Evolutionary conservation across 2,113 vertebrate genomes (phyloP).

Genomic region (Puffinus mauretanicus): DNA sequence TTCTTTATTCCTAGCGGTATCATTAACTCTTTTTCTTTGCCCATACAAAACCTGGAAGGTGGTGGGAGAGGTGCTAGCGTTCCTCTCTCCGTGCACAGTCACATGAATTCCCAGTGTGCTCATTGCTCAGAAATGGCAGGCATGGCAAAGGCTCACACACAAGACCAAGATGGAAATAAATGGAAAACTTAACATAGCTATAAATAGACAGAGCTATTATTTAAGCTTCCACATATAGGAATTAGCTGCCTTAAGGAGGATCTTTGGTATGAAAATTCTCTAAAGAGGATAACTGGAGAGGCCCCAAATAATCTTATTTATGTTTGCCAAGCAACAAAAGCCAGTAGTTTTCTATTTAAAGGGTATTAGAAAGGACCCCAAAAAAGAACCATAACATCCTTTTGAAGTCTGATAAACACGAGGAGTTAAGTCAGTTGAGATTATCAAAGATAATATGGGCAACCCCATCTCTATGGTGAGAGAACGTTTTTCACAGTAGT

Average conservation of each 20-base stretch:
- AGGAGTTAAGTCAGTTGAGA: background rate
- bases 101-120: background rate
- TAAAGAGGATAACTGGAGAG: background rate
- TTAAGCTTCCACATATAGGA: background rate
- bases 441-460: background rate
- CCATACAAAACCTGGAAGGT: background rate
- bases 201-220: constrained; percentile 23
- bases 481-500: background rate
- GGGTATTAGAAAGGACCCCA: background rate
- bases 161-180: constrained; percentile 12
- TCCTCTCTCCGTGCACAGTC: background rate
- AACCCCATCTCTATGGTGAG: background rate
- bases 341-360: background rate
- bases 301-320: background rate
- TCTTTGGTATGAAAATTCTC: background rate
- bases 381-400: background rate
- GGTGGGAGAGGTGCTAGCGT: background rate
- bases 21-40: background rate
- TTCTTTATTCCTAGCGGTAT: background rate
- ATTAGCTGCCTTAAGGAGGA: background rate
- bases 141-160: background rate
- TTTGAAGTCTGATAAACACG: background rate
- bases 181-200: background rate
- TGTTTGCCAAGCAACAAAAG: background rate
- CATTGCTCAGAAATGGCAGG: background rate